Evolutionary conservation across 2,113 vertebrate species (phyloP), one percentile per base, ranked within the genome.

Genomic region (Albula goreensis): DNA sequence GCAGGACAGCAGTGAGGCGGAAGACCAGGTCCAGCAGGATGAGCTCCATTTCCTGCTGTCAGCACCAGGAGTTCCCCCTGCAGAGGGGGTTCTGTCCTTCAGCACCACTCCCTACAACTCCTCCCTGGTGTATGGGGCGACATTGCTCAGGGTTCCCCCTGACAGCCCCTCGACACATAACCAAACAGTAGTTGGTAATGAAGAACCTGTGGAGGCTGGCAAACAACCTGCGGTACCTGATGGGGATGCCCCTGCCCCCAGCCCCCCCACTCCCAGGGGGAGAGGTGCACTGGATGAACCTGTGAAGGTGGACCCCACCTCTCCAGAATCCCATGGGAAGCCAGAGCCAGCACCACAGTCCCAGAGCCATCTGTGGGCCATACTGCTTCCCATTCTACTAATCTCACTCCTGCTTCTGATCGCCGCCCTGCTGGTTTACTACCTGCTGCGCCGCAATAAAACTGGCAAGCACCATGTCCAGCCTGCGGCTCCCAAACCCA

Each of bases 401-500:
- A 93, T 98, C 78, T 90, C 98, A 0, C 92, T 97, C 57, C 96
- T 99, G 3, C 89, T 99, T 85, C 93, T 96, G 0, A 90, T 98
- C 89, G 96, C 97, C 15, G 87, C 96, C 70, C 91, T 97, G 1
- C 90, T 99, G 89, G 94, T 97, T 25, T 98, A 98, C 92, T 99
- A 97, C 91, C 91, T 99, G 90, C 96, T 97, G 85, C 97, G 97
- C 78, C 97, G 97, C 88, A 99, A 98, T 94, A 99, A 98, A 93
- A 99, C 97, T 0, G 98, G 98, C 49, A 99, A 98, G 90, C 98
- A 99, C 83, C 85, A 98, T 0, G 98, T 99, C 78, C 98, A 99
- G 89, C 94, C 96, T 0, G 89, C 96, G 0, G 85, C 95, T 0
- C 89, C 95, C 88, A 99, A 99, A 88, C 96, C 98, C 85, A 98